Evolutionary conservation across 2,797 vertebrate genomes (phyloP).

Genomic region (Chloroceryle inda): DNA sequence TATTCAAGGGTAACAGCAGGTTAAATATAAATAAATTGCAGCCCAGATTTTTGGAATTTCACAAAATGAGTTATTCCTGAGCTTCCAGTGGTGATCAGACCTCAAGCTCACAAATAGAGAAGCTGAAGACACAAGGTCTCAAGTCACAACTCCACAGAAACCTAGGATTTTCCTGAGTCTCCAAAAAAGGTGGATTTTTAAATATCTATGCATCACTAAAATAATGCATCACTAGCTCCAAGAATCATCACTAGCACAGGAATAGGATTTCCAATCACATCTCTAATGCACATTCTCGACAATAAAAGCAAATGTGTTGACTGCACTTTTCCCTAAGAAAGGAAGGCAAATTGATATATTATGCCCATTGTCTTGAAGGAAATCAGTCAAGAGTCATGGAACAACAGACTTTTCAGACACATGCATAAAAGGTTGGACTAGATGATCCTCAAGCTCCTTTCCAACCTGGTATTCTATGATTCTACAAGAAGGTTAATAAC

Average conservation of each 20-base stretch:
- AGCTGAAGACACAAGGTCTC: neutral
- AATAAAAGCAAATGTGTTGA: neutral
- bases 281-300: neutral
- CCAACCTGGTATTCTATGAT: too few species aligned
- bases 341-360: neutral
- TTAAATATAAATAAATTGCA: neutral
- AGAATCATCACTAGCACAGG: neutral
- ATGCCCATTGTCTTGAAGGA: neutral
- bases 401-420: neutral
- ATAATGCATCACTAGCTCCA: neutral
- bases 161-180: neutral
- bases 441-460: too few species aligned
- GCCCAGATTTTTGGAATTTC: neutral
- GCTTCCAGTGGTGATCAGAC: neutral
- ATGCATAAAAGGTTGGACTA: too few species aligned
- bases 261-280: neutral
- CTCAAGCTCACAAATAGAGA: neutral
- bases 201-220: neutral
- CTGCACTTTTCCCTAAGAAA: neutral
- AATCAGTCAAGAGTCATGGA: neutral
- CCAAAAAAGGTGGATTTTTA: neutral
- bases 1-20: neutral
- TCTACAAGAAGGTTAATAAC: neutral
- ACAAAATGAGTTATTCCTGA: neutral
- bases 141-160: neutral